Base-by-base conservation (phyloP, 2,888 invertebrate species). In the Apamea crenata region DNA sequence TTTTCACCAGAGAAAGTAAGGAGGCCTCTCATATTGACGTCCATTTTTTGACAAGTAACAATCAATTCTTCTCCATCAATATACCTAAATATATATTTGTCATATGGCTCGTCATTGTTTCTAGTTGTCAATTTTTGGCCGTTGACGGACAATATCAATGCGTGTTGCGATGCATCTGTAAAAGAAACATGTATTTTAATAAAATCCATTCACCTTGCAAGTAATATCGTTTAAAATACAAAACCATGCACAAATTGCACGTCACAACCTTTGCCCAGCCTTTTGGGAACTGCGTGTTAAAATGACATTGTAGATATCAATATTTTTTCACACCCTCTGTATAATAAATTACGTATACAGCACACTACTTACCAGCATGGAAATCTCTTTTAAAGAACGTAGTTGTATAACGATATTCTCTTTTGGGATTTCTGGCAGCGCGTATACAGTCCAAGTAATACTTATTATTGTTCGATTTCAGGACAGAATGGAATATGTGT, bases 371-470 rank as follows among this genome's bases (percentile, higher is more conserved):
- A 81, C 81, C 56, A 67, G 10, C 8, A 36, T 16, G 25, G 25
- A 21, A 47, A 56, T 32, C 16, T 56, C 10, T 29, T n/a, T 50
- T 76, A 4, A 44, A 50, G 16, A 84, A 84, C 5, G 16, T 86
- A 10, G 61, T 82, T 77, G 73, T 86, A 10, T 86, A 82, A 5
- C 53, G 72, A 25, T 82, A 71, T 40, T 82, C 56, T 47, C 14
- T 50, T 0, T 5, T 0, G 0, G 61, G 56, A 0, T 12, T 0
- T 1, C 0, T 1, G 1, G 53, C 16, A 18, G 0, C 4, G 12
- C 18, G 56, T 29, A 73, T 63, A 25, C 83, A 84, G 1, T 77
- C 82, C 47, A 86, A 44, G 18, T 84, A 84, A 40, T 66, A 47
- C 16, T 82, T 56, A 36, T 86, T 40, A 74, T 74, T 70, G 16